A percentile compares a stretch with the other conserved stretches of the same genome.
Conservation (phyloP, 2,797 vertebrate genomes). For the Echiichthys vipera region DNA sequence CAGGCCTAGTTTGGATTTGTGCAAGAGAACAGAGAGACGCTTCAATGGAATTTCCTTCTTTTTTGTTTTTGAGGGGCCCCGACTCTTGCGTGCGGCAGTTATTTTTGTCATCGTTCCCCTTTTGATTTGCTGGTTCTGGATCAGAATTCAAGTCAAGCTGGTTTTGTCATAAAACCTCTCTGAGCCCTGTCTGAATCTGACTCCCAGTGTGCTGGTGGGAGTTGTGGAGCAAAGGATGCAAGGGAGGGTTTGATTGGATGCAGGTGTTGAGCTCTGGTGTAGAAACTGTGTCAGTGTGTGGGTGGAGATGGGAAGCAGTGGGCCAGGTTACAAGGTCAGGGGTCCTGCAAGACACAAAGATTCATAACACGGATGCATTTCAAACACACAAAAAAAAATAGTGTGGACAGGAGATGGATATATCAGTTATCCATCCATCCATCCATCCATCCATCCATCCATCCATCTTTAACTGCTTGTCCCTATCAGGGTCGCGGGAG, state of each 20-base stretch:
- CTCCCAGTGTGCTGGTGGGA: slow-evolving; percentile 67
- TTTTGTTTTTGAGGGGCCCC: slow-evolving; percentile 37
- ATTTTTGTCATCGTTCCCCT: slow-evolving; percentile 67
- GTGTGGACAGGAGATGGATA: background rate
- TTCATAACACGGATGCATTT: slow-evolving; percentile 16
- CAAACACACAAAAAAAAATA: slow-evolving; percentile 23
- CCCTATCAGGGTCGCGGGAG: no score
- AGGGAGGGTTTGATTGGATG: slow-evolving; percentile 70
- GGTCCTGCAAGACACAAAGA: slow-evolving; percentile 18
- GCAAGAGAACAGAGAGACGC: slow-evolving; percentile 45
- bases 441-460: no score
- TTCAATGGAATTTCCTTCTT: slow-evolving; percentile 32
- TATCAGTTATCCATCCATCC: background rate
- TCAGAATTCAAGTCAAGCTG: slow-evolving; percentile 57
- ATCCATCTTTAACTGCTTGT: no score
- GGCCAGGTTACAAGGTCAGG: slow-evolving; percentile 36
- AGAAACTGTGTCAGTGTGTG: slow-evolving; percentile 54
- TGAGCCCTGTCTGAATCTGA: slow-evolving; percentile 54
- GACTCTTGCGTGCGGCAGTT: slow-evolving; percentile 67
- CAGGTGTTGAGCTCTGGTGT: slow-evolving; percentile 68
- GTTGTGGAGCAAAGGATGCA: slow-evolving; percentile 61
- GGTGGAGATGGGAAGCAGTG: slow-evolving; percentile 49
- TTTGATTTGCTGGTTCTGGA: slow-evolving; percentile 75
- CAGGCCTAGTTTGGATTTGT: slow-evolving; percentile 55
- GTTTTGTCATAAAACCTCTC: slow-evolving; percentile 68